phyloP scores from a whole-genome alignment of 37 sponge, comb jelly and placozoan genomes.

The Halichondria panicea region DNA sequence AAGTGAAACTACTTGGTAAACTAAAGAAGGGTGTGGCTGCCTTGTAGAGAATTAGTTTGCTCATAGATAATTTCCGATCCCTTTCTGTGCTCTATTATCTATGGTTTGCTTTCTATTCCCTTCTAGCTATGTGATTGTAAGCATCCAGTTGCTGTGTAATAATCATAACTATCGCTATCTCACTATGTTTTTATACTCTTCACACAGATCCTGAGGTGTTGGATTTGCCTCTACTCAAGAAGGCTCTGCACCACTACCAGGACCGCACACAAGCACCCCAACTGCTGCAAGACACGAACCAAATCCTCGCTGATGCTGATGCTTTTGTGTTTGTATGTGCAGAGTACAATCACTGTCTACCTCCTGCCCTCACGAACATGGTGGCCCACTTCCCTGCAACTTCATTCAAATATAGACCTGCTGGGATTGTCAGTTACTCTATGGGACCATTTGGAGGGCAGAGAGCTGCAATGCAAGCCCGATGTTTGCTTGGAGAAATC shows the following conservation, averaged over 20 bases:
- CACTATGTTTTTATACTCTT: background rate
- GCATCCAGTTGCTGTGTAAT: background rate
- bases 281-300: conserved; percentile 60
- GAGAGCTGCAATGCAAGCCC: conserved; percentile 72
- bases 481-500: conserved; percentile 73
- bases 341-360: conserved; percentile 92
- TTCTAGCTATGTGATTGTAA: too few relatives aligned
- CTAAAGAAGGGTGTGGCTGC: background rate
- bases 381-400: conserved; percentile 86
- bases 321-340: conserved; percentile 72
- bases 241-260: conserved; percentile 69
- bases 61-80: background rate
- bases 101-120: too few relatives aligned
- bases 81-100: too few relatives aligned
- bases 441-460: conserved; percentile 78
- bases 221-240: conserved; percentile 76
- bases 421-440: conserved; percentile 84
- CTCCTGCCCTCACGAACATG: conserved; percentile 91
- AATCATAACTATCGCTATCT: background rate
- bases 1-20: conserved; percentile 67
- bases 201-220: conserved; percentile 77
- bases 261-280: conserved; percentile 60
- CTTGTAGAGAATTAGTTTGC: background rate
- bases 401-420: conserved; percentile 71
- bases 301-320: conserved; percentile 72